A percentile compares a stretch with the other conserved stretches of the same genome.
phyloP scores from a whole-genome alignment of 2,888 invertebrate genomes.

The Clistopyga incitator region DNA sequence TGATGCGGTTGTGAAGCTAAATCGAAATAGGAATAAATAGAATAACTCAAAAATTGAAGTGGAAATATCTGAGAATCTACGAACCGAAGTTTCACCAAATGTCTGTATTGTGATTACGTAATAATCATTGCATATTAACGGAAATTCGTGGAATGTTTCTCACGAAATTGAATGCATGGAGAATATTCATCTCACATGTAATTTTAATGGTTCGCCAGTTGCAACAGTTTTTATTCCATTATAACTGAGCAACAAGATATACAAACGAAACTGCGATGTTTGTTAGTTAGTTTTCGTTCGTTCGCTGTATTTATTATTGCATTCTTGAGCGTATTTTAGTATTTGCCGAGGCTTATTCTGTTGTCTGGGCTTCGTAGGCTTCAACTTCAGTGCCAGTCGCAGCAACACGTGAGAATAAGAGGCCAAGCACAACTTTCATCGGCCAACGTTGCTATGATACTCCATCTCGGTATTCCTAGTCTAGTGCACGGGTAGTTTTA shows the following conservation, averaged over 20 bases:
- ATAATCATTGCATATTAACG: not conserved
- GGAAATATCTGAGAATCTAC: not conserved
- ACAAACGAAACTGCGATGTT: slow-evolving; percentile 6
- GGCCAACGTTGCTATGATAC: slow-evolving; percentile 21
- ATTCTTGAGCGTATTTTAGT: slow-evolving; percentile 16
- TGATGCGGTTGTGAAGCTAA: not conserved
- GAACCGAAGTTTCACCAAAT: not conserved
- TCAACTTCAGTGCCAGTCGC: slow-evolving; percentile 5
- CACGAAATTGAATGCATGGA: not conserved
- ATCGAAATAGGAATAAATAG: not conserved
- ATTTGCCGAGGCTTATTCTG: not conserved
- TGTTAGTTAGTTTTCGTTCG: not conserved
- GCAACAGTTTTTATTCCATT: not conserved
- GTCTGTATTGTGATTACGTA: not conserved
- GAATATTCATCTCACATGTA: not conserved
- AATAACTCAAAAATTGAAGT: not conserved
- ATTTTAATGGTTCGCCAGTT: not conserved
- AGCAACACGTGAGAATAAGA: slow-evolving; percentile 36
- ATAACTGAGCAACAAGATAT: not conserved
- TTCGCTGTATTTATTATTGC: not conserved
- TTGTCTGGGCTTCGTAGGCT: not conserved
- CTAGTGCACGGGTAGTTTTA: slow-evolving; percentile 43
- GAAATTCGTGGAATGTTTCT: not conserved
- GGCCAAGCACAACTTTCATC: slow-evolving; percentile 50
- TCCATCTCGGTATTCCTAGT: slow-evolving; percentile 3